Evolutionary conservation across 1,140 invertebrate genomes (phyloP).

Genomic region (Copidosoma floridanum): DNA sequence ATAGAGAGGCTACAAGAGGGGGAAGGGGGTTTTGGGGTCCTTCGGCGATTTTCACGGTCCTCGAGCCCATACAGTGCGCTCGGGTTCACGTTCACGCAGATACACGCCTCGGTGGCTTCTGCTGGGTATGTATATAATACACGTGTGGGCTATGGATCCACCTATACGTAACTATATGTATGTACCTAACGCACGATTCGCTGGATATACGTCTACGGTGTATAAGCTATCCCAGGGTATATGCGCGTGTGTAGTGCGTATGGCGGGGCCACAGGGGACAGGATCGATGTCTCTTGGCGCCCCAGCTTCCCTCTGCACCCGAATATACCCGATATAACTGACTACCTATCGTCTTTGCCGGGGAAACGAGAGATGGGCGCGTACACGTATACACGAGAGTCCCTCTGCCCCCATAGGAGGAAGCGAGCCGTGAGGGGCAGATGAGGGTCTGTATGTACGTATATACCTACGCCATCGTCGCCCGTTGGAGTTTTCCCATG

Average conservation of each 20-base stretch:
- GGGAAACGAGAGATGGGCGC: background rate
- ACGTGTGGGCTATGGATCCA: too few relatives aligned
- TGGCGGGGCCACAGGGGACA: background rate
- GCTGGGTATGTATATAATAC: background rate
- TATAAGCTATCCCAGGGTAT: too few relatives aligned
- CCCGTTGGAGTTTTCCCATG: constrained; percentile 26
- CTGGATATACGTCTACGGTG: too few relatives aligned
- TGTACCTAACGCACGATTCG: too few relatives aligned
- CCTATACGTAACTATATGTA: too few relatives aligned
- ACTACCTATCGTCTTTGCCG: background rate
- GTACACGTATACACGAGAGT: background rate
- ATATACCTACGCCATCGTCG: too few relatives aligned
- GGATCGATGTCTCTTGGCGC: constrained; percentile 12
- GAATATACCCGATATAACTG: background rate
- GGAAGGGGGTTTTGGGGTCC: too few relatives aligned
- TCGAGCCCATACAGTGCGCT: constrained; percentile 4
- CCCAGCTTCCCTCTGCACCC: too few relatives aligned
- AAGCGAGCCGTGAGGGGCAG: too few relatives aligned
- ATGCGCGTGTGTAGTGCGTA: background rate
- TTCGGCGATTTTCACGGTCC: constrained; percentile 22
- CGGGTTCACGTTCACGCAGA: background rate
- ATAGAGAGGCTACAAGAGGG: too few relatives aligned
- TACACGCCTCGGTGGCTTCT: background rate
- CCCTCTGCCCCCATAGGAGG: background rate
- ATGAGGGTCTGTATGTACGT: too few relatives aligned